phyloP scores from a whole-genome alignment of 2,113 vertebrate species.

The Phoenicopterus ruber region DNA sequence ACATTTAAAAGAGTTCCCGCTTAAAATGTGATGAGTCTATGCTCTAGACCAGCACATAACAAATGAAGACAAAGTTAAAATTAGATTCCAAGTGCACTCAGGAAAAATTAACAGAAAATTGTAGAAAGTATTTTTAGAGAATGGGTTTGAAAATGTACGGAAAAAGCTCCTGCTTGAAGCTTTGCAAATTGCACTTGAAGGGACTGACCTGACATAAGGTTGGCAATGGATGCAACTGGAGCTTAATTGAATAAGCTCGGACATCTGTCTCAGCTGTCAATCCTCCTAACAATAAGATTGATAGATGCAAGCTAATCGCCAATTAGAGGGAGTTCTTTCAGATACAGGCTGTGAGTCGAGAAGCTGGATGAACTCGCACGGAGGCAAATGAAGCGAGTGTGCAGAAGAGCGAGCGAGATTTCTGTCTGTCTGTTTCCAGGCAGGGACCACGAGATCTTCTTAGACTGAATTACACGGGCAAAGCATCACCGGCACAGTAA shows the following conservation, averaged over 20 bases:
- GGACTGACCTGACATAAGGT: conserved; percentile 42
- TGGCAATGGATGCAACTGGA: conserved; percentile 42
- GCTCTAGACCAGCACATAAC: not conserved
- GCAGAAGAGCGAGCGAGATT: not conserved
- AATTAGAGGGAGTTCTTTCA: conserved; percentile 20
- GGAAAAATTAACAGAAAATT: not conserved
- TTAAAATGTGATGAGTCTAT: not conserved
- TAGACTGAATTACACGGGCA: not conserved
- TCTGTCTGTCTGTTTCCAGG: not conserved
- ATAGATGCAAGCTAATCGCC: conserved; percentile 52
- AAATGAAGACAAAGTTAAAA: not conserved
- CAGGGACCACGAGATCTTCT: not conserved
- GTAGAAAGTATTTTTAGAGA: not conserved
- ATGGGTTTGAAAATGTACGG: rapidly evolving
- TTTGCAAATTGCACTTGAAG: conserved; percentile 38
- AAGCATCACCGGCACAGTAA: not conserved
- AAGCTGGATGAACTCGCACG: not conserved
- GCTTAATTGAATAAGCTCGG: conserved; percentile 51
- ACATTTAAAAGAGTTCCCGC: not conserved
- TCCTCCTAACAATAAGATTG: conserved; percentile 43
- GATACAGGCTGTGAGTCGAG: not conserved
- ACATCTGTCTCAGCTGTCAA: conserved; percentile 56
- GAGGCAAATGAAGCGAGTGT: not conserved
- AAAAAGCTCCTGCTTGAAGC: not conserved
- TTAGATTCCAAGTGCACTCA: not conserved